phyloP scores from a whole-genome alignment of 1,140 invertebrate genomes.

The Elymnias hypermnestra region DNA sequence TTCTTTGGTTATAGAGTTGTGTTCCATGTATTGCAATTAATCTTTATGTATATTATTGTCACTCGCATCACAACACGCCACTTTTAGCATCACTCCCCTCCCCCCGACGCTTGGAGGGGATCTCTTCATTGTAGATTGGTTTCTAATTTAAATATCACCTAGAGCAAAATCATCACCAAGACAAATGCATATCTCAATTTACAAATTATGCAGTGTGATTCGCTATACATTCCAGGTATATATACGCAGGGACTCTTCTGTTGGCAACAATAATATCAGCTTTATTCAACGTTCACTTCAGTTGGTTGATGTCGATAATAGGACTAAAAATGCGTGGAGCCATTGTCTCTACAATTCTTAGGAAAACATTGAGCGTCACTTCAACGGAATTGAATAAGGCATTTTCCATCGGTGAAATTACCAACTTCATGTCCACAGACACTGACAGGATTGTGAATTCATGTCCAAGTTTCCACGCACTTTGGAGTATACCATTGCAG shows the following conservation, averaged over 20 bases:
- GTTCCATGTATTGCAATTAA: too few relatives aligned
- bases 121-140: too few relatives aligned
- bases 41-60: too few relatives aligned
- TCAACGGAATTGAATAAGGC: conserved; percentile 75
- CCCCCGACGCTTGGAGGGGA: too few relatives aligned
- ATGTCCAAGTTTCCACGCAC: conserved; percentile 95
- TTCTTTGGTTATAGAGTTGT: too few relatives aligned
- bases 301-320: conserved; percentile 90
- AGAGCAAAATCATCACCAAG: too few relatives aligned
- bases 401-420: conserved; percentile 90
- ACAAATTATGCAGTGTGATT: too few relatives aligned
- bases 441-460: conserved; percentile 96
- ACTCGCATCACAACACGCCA: too few relatives aligned
- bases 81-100: too few relatives aligned
- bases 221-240: conserved; percentile 80
- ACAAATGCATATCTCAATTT: too few relatives aligned
- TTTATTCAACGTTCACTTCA: conserved; percentile 91
- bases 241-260: conserved; percentile 87
- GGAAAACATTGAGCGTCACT: conserved; percentile 85
- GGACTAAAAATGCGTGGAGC: conserved; percentile 91
- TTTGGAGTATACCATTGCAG: conserved; percentile 98
- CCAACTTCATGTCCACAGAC: conserved; percentile 98
- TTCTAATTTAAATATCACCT: too few relatives aligned
- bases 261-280: conserved; percentile 83
- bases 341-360: conserved; percentile 90